Evolutionary conservation across 1,140 invertebrate genomes (phyloP), one percentile per base, ranked within the genome.

Genomic region (Bemisia tabaci): DNA sequence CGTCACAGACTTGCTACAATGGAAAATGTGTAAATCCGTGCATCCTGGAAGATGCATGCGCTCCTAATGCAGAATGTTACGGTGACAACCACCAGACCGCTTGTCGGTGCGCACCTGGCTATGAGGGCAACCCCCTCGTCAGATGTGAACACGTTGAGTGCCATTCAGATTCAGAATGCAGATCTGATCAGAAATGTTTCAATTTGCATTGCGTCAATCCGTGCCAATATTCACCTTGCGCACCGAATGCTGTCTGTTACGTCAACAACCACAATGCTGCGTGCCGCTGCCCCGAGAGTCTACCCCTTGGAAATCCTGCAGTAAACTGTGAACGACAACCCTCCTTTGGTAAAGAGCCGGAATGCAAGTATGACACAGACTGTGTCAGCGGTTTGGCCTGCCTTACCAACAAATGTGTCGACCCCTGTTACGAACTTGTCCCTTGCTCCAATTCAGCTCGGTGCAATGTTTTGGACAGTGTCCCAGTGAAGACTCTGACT

Each of bases 351-450:
- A 79, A 79, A 23, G 80, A 85, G 72, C 86, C 88, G 0, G 87
- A 91, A 78, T 94, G 91, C 73, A 81, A 79, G 62, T 81, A 83
- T 68, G 91, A 94, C 69, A 78, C 83, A 0, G 90, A 95, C 62
- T 94, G 91, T 75, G 85, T 88, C 0, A 88, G 85, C 70, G 83
- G 84, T 60, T 75, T 90, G 64, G 91, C 91, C 62, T 95, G 92
- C 73, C 87, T 95, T 26, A 83, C 82, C 70, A 84, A 87, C 64
- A 80, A 82, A 73, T 94, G 92, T 75, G 83, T 87, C 1, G 87
- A 94, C 75, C 90, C 90, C 39, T 91, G 89, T 73, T 77, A 80
- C 23, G 82, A 83, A 74, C 80, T 94, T 33, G 83, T 83, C 71
- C 88, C 89, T 2, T 90, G 91, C 67, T 77, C 83, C 59, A 80